phyloP scores from a whole-genome alignment of 2,113 vertebrate species.

The Odontesthes bonariensis region DNA sequence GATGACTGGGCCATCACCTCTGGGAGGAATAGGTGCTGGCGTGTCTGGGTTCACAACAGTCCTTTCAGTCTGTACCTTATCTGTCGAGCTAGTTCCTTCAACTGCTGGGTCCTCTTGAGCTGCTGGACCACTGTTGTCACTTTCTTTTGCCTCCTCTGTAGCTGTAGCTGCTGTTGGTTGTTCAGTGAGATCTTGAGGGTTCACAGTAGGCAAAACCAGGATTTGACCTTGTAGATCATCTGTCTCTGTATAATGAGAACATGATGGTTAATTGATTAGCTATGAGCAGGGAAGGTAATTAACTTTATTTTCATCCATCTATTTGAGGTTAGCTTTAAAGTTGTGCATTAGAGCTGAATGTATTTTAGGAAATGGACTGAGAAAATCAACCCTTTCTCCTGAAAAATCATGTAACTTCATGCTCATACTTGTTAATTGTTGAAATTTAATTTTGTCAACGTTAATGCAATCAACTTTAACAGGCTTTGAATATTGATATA shows the following conservation, averaged over 20 bases:
- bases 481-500: too few species aligned
- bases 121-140: neutral
- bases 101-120: neutral
- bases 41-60: slow-evolving; percentile 4
- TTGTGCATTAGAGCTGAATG: too few species aligned
- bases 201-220: neutral
- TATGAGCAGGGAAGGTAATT: neutral
- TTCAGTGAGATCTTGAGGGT: rapidly evolving
- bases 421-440: neutral
- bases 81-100: neutral
- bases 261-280: neutral
- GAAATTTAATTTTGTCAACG: neutral
- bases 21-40: slow-evolving; percentile 37
- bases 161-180: neutral
- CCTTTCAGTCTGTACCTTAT: neutral
- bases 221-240: slow-evolving; percentile 24
- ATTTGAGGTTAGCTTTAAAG: too few species aligned
- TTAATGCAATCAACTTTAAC: neutral
- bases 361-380: neutral
- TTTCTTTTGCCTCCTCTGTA: neutral
- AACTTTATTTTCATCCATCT: too few species aligned
- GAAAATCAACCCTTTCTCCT: neutral
- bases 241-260: slow-evolving; percentile 36
- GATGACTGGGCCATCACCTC: slow-evolving; percentile 62
- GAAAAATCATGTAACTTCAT: neutral